phyloP scores from a whole-genome alignment of 2,797 vertebrate genomes.

The Anniella stebbinsi region DNA sequence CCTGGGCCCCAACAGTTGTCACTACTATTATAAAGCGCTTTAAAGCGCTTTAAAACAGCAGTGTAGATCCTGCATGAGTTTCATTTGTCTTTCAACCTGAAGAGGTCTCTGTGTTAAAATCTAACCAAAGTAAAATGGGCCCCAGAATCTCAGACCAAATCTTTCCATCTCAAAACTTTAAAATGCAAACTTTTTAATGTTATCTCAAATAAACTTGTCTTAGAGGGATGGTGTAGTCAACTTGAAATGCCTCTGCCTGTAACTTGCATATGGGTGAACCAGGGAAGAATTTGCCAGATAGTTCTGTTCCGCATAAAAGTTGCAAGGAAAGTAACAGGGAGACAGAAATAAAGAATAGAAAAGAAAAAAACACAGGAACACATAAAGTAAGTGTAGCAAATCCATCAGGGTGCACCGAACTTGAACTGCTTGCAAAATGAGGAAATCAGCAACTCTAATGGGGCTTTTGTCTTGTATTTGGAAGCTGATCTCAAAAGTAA shows the following conservation, averaged over 20 bases:
- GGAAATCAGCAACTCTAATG: neutral
- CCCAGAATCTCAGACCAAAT: neutral
- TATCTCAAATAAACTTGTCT: neutral
- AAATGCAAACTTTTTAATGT: neutral
- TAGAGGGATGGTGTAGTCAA: neutral
- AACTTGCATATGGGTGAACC: neutral
- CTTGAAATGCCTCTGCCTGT: neutral
- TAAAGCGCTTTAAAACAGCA: too few species aligned
- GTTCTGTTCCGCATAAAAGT: neutral
- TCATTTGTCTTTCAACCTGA: neutral
- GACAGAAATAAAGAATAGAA: neutral
- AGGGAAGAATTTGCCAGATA: neutral
- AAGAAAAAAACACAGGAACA: neutral
- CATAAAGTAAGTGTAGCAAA: neutral
- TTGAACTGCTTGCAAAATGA: neutral
- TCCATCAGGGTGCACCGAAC: neutral
- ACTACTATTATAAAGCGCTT: too few species aligned
- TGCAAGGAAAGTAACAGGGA: neutral
- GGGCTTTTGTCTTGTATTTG: slow-evolving; percentile 8
- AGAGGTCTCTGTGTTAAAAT: neutral
- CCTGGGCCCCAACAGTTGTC: too few species aligned
- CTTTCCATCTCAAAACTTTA: neutral
- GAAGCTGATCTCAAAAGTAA: neutral
- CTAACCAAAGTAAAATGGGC: neutral
- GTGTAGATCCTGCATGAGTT: too few species aligned